Base-by-base conservation (phyloP, 1,140 invertebrate genomes). In the Atta colombica region DNA sequence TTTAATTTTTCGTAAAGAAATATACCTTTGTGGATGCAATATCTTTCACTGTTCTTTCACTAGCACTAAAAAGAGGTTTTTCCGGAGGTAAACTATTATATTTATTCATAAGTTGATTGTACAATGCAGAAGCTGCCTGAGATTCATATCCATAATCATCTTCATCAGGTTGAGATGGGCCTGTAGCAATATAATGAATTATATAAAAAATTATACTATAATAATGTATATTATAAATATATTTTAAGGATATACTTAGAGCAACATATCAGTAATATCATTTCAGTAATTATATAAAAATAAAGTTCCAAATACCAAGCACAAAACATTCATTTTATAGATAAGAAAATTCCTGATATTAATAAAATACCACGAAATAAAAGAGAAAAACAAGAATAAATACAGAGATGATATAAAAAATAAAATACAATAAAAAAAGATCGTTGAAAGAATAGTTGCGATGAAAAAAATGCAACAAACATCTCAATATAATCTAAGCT, bases 91-190 rank as follows among this genome's bases (percentile, higher is more conserved):
- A 94, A 92, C 96, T 97, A 88, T 96, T 97, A 88, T 98, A 98
- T 93, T 98, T 98, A 81, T 97, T 97, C 96, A 98, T 98, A 94
- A 98, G 97, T 93, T 98, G 97, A 86, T 97, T 96, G 94, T 98
- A 98, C 87, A 98, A 96, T 45, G 97, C 97, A 75, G 97, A 96
- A 0, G 98, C 97, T 93, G 97, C 97, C 90, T 97, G 97, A 0
- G 98, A 98, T 18, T 97, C 97, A 93, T 98, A 99, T 6, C 98
- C 97, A 93, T 98, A 99, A 93, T 99, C 98, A 96, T 99, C 98
- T 94, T 98, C 98, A 92, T 98, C 98, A 0, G 97, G 97, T 91
- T 98, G 98, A n/a, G 96, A 96, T 6, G 96, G 96, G 25, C 97
- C 97, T 96, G 84, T 86, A 74, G 61, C 5, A 80, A 58, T 72